Evolutionary conservation across 2,113 vertebrate genomes (phyloP).

Genomic region (Pithys albifrons): DNA sequence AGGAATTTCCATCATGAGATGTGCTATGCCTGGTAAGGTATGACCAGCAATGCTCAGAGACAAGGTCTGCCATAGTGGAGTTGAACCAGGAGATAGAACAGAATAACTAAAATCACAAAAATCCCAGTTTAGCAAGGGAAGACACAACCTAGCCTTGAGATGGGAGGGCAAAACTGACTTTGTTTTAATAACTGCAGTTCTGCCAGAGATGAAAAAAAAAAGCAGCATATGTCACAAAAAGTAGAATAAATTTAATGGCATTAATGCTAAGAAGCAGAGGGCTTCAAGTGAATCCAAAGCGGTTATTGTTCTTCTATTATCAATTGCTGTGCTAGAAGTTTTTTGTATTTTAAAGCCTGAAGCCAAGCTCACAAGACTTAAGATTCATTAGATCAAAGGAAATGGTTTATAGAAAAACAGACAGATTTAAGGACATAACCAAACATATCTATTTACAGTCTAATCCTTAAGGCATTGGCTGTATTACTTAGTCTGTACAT

Average conservation of each 20-base stretch:
- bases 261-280: neutral
- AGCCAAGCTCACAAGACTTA: constrained; percentile 49
- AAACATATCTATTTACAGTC: constrained; percentile 47
- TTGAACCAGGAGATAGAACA: neutral
- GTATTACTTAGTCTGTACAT: neutral
- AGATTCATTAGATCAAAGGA: constrained; percentile 58
- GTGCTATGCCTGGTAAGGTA: neutral
- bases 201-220: neutral
- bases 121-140: neutral
- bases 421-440: constrained; percentile 40
- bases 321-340: neutral
- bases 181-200: constrained; percentile 13
- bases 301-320: constrained; percentile 8
- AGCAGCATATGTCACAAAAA: neutral
- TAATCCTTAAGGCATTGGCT: neutral
- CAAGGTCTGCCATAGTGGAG: neutral
- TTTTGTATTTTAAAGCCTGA: constrained; percentile 43
- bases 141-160: neutral
- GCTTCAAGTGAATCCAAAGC: neutral
- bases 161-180: neutral
- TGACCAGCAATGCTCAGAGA: neutral
- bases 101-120: constrained; percentile 6
- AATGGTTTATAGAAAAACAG: constrained; percentile 35
- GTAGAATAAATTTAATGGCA: constrained; percentile 14
- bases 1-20: neutral